phyloP scores from a whole-genome alignment of 2,888 invertebrate species.

The Pollenia labialis region DNA sequence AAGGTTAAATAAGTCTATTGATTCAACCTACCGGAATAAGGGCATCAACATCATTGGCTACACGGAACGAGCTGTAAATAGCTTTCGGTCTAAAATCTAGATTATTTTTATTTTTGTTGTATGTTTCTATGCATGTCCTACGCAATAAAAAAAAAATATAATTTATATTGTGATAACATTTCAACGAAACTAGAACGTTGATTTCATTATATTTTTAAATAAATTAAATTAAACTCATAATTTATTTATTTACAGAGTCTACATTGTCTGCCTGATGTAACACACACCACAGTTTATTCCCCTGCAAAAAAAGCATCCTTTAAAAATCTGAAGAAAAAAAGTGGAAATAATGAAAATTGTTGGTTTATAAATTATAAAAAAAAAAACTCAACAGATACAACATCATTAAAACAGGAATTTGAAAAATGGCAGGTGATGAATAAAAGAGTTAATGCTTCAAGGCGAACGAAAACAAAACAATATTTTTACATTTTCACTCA shows the following conservation, averaged over 20 bases:
- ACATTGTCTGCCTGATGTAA: not conserved
- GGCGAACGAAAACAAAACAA: conserved; percentile 23
- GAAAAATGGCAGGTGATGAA: conserved; percentile 65
- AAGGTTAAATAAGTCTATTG: too few species aligned
- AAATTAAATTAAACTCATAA: conserved; percentile 36
- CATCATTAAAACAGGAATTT: conserved; percentile 66
- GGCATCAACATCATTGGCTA: too few species aligned
- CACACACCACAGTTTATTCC: not conserved
- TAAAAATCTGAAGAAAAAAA: not conserved
- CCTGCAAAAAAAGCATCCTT: conserved; percentile 10
- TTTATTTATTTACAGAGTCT: conserved; percentile 13
- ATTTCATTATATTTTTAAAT: conserved; percentile 21
- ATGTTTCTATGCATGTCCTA: too few species aligned
- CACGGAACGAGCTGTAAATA: too few species aligned
- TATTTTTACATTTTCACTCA: not conserved
- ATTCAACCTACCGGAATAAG: too few species aligned
- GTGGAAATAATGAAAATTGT: conserved; percentile 22
- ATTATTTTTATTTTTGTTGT: too few species aligned
- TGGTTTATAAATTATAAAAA: conserved; percentile 57
- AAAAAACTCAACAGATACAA: conserved; percentile 58
- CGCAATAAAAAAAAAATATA: too few species aligned
- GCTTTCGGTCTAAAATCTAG: too few species aligned
- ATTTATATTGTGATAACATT: not conserved
- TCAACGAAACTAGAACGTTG: not conserved
- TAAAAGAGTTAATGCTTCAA: conserved; percentile 58